A percentile compares a stretch with the other conserved stretches of the same genome.
Conservation (phyloP, 2,888 invertebrate species). For the Phaedon cochleariae region DNA sequence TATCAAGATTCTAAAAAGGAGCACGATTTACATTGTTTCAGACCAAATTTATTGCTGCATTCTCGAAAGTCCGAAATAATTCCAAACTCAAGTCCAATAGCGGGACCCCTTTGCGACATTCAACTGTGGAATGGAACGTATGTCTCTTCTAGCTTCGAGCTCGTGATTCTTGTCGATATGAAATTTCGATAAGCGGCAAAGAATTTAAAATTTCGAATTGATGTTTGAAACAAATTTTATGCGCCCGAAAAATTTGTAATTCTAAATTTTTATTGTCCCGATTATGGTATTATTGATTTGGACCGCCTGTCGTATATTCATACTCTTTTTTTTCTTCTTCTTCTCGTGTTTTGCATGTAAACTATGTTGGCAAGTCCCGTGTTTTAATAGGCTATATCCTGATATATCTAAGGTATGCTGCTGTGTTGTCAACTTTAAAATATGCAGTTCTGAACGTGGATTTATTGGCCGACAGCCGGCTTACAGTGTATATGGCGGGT, state of each 20-base stretch:
- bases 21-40: constrained; percentile 61
- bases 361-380: constrained; percentile 16
- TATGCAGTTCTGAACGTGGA: constrained; percentile 23
- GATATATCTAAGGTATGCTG: constrained; percentile 29
- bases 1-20: constrained; percentile 50
- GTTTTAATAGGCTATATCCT: constrained; percentile 26
- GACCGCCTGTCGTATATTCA: constrained; percentile 21
- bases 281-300: constrained; percentile 55
- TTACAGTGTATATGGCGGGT: constrained; percentile 11
- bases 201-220: constrained; percentile 59
- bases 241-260: constrained; percentile 60
- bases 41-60: constrained; percentile 59
- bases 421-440: constrained; percentile 25
- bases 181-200: constrained; percentile 55
- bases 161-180: constrained; percentile 53
- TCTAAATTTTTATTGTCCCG: constrained; percentile 61
- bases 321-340: constrained; percentile 16
- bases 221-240: constrained; percentile 60
- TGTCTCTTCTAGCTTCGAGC: constrained; percentile 37
- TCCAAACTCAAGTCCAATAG: neutral
- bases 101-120: constrained; percentile 23
- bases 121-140: constrained; percentile 34
- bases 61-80: constrained; percentile 33
- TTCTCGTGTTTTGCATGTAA: constrained; percentile 21
- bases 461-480: constrained; percentile 17